These are phyloP conservation scores for Drosophila pruinosa DNA, from an alignment of 1,140 invertebrate species.

Conservation along the genomic window DNA sequence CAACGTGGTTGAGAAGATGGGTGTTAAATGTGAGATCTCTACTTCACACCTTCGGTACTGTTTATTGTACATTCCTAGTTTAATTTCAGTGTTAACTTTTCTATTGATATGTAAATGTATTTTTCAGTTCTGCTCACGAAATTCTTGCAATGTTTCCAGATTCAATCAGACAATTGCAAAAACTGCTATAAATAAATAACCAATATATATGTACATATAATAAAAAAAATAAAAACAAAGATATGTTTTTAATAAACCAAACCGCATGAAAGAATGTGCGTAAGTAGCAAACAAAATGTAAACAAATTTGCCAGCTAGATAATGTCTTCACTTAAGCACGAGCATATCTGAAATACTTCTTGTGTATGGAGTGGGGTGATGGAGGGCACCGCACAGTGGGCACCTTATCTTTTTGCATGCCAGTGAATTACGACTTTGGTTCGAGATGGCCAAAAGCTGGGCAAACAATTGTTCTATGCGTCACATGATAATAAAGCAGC, in stretches of 20 bases:
- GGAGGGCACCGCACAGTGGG: not conserved
- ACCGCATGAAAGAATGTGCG: not conserved
- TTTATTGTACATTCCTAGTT: not conserved
- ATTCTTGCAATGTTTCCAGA: not conserved
- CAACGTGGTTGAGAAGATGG: too few relatives aligned
- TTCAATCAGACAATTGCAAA: not conserved
- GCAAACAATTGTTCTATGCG: conserved; percentile 51
- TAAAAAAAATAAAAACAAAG: not conserved
- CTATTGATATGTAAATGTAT: not conserved
- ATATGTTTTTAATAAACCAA: not conserved
- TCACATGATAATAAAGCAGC: conserved; percentile 51
- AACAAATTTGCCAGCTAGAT: not conserved
- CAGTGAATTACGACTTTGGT: conserved; percentile 43
- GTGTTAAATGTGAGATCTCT: not conserved
- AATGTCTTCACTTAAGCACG: not conserved
- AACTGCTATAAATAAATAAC: not conserved
- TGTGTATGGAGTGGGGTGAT: not conserved
- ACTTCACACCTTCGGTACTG: not conserved
- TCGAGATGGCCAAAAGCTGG: conserved; percentile 30
- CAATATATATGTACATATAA: not conserved
- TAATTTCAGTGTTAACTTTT: not conserved
- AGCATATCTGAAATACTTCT: not conserved
- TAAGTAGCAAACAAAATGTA: conserved; percentile 3
- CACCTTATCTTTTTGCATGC: conserved; percentile 4
- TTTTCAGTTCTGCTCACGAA: not conserved